Evolutionary conservation across 2,797 vertebrate species (phyloP), one percentile per base, ranked within the genome.

Genomic region (Acanthiza pusilla): DNA sequence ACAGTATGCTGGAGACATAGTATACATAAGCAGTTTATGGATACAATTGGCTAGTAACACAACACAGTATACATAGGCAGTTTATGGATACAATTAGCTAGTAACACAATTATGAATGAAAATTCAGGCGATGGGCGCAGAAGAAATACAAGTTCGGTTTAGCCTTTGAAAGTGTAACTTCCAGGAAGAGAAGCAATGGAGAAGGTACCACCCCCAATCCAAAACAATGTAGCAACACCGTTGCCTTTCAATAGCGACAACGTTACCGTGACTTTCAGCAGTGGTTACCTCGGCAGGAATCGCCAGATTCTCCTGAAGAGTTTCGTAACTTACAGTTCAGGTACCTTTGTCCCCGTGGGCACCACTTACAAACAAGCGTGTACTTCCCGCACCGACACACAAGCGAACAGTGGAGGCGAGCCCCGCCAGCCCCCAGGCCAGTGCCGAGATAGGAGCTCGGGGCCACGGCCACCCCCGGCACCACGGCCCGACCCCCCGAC

Each of bases 1-100:
- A 16, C 9, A 4, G 8, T 0, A 38, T 38, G 38, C 10, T 38
- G 38, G 38, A 38, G 38, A 6, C 4, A 16, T 8, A 4, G 8
- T 0, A 8, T 1, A 42, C 5, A 5, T 2, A 16, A 22, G 21
- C 25, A 10, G 21, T 8, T 34, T n/a, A 16, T 0, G 4, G 23
- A 40, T 40, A 40, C 40, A 40, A 43, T 3, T 47, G 12, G 26
- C 4, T 19, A 50, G 5, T 4, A 40, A 51, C 9, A 80, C 11
- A 76, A 40, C n/a, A n/a, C n/a, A n/a, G n/a, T n/a, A n/a, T n/a
- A n/a, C n/a, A n/a, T n/a, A n/a, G n/a, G n/a, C n/a, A n/a, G n/a
- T 13, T 40, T 40, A 40, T 15, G 40, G 38, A 14, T 5, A 9
- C 3, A 42, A 43, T 3, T 47, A 13, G 26, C 4, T 19, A 50